phyloP scores from a whole-genome alignment of 2,888 invertebrate species.

The Zeuzera pyrina region DNA sequence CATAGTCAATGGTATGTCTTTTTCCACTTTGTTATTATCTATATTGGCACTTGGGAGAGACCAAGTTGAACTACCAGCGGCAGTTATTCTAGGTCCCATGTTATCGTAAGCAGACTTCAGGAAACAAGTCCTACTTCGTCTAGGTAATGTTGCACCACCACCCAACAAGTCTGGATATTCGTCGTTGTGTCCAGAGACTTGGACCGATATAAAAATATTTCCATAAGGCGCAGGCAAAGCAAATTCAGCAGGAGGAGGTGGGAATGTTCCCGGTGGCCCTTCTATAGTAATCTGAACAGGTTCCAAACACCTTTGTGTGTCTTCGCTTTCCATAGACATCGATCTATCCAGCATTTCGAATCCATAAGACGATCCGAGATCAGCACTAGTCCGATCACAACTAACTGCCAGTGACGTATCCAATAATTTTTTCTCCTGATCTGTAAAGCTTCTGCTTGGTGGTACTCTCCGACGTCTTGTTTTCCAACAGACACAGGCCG shows the following conservation, averaged over 20 bases:
- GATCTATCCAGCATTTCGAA: slow-evolving; percentile 69
- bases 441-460: slow-evolving; percentile 81
- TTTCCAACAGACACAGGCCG: slow-evolving; percentile 69
- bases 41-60: slow-evolving; percentile 78
- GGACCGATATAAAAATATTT: slow-evolving; percentile 90
- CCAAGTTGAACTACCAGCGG: slow-evolving; percentile 89
- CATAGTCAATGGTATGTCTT: slow-evolving; percentile 30
- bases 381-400: slow-evolving; percentile 78
- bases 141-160: slow-evolving; percentile 57
- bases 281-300: slow-evolving; percentile 76
- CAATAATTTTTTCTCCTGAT: slow-evolving; percentile 89
- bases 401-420: slow-evolving; percentile 81
- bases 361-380: slow-evolving; percentile 68
- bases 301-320: slow-evolving; percentile 58
- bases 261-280: slow-evolving; percentile 54
- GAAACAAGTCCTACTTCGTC: slow-evolving; percentile 64
- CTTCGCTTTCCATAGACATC: slow-evolving; percentile 65
- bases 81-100: slow-evolving; percentile 91
- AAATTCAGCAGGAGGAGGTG: slow-evolving; percentile 63
- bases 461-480: slow-evolving; percentile 83
- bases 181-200: slow-evolving; percentile 78
- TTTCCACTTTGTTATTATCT: slow-evolving; percentile 30
- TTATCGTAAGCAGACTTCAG: slow-evolving; percentile 86
- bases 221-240: slow-evolving; percentile 70
- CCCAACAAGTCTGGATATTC: slow-evolving; percentile 87